A percentile compares a stretch with the other conserved stretches of the same genome.
Evolutionary conservation across 2,113 vertebrate species (phyloP).

Genomic region (Jaculus jaculus): DNA sequence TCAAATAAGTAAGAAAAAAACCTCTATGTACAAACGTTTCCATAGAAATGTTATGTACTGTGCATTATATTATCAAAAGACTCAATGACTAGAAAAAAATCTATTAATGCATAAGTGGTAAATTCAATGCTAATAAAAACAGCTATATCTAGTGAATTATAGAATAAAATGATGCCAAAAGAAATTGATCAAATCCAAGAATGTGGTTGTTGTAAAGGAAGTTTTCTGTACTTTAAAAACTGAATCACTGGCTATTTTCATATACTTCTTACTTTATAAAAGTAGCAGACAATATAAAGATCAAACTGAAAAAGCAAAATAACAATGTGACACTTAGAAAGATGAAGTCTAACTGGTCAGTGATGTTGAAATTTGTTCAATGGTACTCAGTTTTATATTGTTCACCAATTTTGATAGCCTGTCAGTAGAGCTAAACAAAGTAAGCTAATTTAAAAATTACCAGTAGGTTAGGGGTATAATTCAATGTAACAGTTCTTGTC

Average conservation of each 20-base stretch:
- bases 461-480: not conserved
- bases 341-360: not conserved
- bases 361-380: not conserved
- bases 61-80: not conserved
- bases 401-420: not conserved
- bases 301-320: constrained; percentile 23
- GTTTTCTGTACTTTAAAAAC: constrained; percentile 10
- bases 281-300: not conserved
- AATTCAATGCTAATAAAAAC: not conserved
- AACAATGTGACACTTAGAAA: not conserved
- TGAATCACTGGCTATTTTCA: constrained; percentile 19
- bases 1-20: constrained; percentile 2
- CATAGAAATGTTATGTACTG: not conserved
- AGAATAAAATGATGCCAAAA: not conserved
- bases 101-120: not conserved
- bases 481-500: not conserved
- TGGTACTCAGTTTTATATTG: constrained; percentile 40
- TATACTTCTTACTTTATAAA: constrained; percentile 36
- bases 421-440: constrained; percentile 10
- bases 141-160: not conserved
- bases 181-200: constrained; percentile 34
- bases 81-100: not conserved
- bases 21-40: not conserved
- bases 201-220: constrained; percentile 16
- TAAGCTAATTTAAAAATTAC: not conserved